Evolutionary conservation across 2,113 vertebrate genomes (phyloP).

Genomic region (Semicossyphus pulcher): DNA sequence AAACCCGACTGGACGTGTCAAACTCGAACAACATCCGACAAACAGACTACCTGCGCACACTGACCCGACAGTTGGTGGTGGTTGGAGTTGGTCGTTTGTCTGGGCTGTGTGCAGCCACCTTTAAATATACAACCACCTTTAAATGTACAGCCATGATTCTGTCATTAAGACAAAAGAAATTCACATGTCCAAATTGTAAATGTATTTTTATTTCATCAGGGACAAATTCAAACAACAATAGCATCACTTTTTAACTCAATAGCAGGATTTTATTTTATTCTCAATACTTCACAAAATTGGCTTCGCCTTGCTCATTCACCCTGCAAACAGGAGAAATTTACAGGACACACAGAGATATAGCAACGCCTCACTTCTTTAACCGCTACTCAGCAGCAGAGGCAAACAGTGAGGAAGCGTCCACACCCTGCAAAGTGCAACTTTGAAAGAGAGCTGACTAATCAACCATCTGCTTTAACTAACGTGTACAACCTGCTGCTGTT

Average conservation of each 20-base stretch:
- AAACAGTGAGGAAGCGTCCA: slow-evolving; percentile 6
- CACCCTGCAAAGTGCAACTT: slow-evolving; percentile 4
- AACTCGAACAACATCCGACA: no score
- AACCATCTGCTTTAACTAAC: not conserved
- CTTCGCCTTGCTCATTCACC: slow-evolving; percentile 31
- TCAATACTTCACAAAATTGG: slow-evolving; percentile 55
- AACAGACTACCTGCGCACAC: no score
- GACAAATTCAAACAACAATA: slow-evolving; percentile 68
- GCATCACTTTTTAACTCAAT: slow-evolving; percentile 49
- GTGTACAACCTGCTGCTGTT: slow-evolving; percentile 7
- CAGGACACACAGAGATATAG: not conserved
- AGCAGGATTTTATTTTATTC: slow-evolving; percentile 21
- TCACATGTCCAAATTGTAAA: slow-evolving; percentile 43
- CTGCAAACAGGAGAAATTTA: slow-evolving; percentile 50
- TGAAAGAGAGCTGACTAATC: not conserved
- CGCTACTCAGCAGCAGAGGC: not conserved
- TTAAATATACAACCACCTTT: no score
- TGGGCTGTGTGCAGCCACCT: no score
- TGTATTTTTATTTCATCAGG: slow-evolving; percentile 71
- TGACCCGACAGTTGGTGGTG: no score
- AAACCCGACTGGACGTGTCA: no score
- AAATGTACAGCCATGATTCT: no score
- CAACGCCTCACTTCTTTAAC: not conserved
- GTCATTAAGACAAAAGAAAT: not conserved
- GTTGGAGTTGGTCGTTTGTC: no score